Percentiles rank a stretch among this genome's conserved stretches.
Evolutionary conservation across 2,888 invertebrate species (phyloP).

Genomic region (Pristionchus arcanus): DNA sequence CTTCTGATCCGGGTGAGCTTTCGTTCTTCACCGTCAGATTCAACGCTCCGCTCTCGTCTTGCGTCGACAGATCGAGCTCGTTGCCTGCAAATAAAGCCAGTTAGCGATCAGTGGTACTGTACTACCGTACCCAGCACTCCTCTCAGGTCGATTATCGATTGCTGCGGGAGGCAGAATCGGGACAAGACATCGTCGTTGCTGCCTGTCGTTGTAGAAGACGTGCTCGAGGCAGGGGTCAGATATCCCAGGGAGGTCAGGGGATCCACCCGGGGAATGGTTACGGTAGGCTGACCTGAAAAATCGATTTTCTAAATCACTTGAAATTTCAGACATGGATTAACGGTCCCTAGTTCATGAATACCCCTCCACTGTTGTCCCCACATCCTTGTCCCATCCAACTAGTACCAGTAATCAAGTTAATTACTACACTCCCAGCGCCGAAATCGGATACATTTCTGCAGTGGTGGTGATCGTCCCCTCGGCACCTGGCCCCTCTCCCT

Average conservation of each 20-base stretch:
- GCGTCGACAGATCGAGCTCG: not conserved
- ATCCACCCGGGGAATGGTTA: slow-evolving; percentile 12
- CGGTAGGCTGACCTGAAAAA: slow-evolving; percentile 1
- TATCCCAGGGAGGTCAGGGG: slow-evolving; percentile 36
- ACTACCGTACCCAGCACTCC: slow-evolving; percentile 45
- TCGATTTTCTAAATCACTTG: not conserved
- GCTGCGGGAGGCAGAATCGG: slow-evolving; percentile 23
- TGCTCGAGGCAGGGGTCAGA: slow-evolving; percentile 25
- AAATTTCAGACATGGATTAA: not conserved
- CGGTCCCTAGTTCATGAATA: not conserved
- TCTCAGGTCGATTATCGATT: slow-evolving; percentile 28
- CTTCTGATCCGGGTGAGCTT: not conserved
- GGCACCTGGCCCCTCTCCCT: not conserved
- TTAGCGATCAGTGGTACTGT: not conserved
- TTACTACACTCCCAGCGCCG: slow-evolving; percentile 7
- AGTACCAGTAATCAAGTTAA: slow-evolving; percentile 20
- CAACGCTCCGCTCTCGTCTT: slow-evolving; percentile 19
- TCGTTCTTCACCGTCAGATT: slow-evolving; percentile 41
- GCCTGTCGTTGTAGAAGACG: not conserved
- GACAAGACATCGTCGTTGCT: slow-evolving; percentile 22
- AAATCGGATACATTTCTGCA: slow-evolving; percentile 45
- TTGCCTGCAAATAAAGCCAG: not conserved
- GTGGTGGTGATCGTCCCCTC: not conserved
- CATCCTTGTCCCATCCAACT: not conserved
- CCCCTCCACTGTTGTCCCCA: too few species aligned